Conservation (phyloP, 2,113 vertebrate genomes). For the Cacatua alba region DNA sequence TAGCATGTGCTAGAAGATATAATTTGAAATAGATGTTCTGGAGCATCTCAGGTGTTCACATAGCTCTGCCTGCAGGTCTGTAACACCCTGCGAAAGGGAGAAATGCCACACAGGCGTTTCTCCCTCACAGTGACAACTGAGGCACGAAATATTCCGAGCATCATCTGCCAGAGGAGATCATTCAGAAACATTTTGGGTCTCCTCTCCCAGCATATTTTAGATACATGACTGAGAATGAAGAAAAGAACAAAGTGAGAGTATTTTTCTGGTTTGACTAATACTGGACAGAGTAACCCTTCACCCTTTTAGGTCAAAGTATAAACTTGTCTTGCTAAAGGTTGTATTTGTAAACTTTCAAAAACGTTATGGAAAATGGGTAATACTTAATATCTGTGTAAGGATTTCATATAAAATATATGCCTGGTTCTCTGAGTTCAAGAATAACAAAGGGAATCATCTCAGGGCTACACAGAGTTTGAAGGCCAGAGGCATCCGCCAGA, state of each 20-base stretch:
- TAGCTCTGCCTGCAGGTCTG: not conserved
- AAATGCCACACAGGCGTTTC: not conserved
- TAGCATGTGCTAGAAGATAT: not conserved
- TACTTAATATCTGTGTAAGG: not conserved
- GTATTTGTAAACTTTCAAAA: not conserved
- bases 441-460: not conserved
- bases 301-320: not conserved
- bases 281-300: not conserved
- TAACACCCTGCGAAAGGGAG: not conserved
- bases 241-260: not conserved
- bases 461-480: not conserved
- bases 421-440: not conserved
- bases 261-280: not conserved
- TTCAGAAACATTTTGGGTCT: not conserved
- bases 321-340: not conserved
- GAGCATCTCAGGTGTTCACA: not conserved
- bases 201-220: not conserved
- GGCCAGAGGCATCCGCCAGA: not conserved
- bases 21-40: not conserved
- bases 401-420: not conserved
- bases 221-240: not conserved
- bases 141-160: not conserved
- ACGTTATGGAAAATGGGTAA: not conserved
- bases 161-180: not conserved
- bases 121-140: rapidly evolving